Base-by-base conservation (phyloP, 2,113 vertebrate species). In the Phalacrocorax aristotelis region DNA sequence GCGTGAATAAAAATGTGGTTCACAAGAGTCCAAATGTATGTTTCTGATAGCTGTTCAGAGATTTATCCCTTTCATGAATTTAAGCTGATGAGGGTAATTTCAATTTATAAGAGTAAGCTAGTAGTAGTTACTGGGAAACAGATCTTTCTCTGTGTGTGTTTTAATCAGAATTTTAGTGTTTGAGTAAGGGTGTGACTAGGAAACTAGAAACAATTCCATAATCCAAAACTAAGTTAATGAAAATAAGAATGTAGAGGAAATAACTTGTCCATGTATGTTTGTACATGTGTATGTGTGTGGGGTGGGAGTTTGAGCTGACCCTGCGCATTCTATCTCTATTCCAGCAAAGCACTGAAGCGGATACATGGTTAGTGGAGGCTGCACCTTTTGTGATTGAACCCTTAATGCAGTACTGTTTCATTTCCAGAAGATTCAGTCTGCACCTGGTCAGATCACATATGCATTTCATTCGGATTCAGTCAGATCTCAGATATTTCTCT, bases 301-400 rank as follows among this genome's bases (percentile, higher is more conserved):
- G 38, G 17, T 46, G 11, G 16, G 11, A 72, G 22, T 4, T 66
- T n/a, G 30, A 34, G 12, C 8, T 65, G 48, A 78, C 60, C 23
- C 48, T 55, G 21, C 5, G 5, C 9, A 3, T 65, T 64, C 17
- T 74, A 3, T n/a, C 14, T 78, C 51, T 65, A 10, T 52, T 94
- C 32, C 54, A 74, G 9, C 23, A 69, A 29, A 40, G 13, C 38
- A 19, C n/a, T 42, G 32, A 57, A 79, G 34, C 7, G 13, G 46
- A 18, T 6, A 22, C 6, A 17, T 9, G 9, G 23, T 26, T 70
- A 52, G 54, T 4, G 13, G 10, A 34, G 18, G 6, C 17, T 66
- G 10, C 4, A 3, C 3, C 15, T 83, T 74, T 80, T 3, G 1
- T 54, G 15, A 38, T 0, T 36, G 21, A 60, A 38, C 23, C 5